Conservation (phyloP, 2,113 vertebrate genomes). For the Corythoichthys intestinalis region DNA sequence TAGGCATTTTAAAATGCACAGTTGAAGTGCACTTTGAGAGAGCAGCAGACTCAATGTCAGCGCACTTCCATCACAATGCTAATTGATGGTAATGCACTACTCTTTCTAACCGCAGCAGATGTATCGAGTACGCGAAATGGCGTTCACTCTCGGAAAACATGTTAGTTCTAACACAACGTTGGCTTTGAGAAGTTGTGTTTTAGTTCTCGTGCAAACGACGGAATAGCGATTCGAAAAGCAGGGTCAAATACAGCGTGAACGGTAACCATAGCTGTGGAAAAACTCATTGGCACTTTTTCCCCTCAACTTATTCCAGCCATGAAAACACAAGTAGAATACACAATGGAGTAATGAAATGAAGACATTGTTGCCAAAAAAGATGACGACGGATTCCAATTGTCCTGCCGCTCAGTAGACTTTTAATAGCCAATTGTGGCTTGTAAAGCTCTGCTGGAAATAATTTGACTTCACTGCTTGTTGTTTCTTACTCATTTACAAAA, state of each 20-base stretch:
- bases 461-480: conserved; percentile 27
- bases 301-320: not conserved
- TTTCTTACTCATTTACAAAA: not conserved
- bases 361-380: not conserved
- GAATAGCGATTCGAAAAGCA: not conserved
- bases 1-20: conserved; percentile 28
- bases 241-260: not conserved
- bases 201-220: not conserved
- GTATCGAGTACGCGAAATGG: not conserved
- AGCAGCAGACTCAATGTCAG: conserved; percentile 28
- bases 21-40: conserved; percentile 28
- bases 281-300: not conserved
- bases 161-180: not conserved
- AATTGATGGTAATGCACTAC: conserved; percentile 13
- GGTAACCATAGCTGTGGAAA: not conserved
- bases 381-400: not conserved
- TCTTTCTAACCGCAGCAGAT: not conserved
- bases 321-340: not conserved
- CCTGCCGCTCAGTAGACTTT: not conserved
- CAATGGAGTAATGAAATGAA: not conserved
- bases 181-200: conserved; percentile 1
- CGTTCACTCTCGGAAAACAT: not conserved
- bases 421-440: conserved; percentile 9
- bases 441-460: conserved; percentile 12
- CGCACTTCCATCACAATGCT: conserved; percentile 23